Conservation (phyloP, 2,797 vertebrate species). For the Kryptolebias ocellatus region DNA sequence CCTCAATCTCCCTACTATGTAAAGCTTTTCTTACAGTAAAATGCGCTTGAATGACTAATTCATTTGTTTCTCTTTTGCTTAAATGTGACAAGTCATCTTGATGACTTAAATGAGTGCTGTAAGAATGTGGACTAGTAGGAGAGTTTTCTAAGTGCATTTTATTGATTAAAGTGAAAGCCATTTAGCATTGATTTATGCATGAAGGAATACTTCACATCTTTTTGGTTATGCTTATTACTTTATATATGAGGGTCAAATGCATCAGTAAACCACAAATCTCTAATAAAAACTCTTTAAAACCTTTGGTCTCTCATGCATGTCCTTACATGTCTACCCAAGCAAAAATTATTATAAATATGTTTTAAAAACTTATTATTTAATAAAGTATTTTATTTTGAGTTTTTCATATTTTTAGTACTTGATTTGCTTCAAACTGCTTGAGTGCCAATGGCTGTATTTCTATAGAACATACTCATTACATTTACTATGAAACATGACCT, state of each 20-base stretch:
- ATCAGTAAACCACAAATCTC: neutral
- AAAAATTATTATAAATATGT: neutral
- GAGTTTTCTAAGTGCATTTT: constrained; percentile 61
- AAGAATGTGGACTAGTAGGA: constrained; percentile 21
- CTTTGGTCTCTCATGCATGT: neutral
- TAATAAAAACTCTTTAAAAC: neutral
- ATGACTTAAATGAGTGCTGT: constrained; percentile 46
- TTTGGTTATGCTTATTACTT: constrained; percentile 31
- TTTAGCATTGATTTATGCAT: constrained; percentile 69
- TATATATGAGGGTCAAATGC: constrained; percentile 7
- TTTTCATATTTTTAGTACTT: constrained; percentile 18
- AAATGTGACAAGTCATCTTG: constrained; percentile 39
- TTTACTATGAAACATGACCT: constrained; percentile 69
- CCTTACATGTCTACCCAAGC: neutral
- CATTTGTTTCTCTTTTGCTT: constrained; percentile 39
- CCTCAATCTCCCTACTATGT: neutral
- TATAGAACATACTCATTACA: constrained; percentile 62
- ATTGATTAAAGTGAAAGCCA: constrained; percentile 56
- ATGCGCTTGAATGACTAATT: constrained; percentile 16
- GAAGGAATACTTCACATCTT: constrained; percentile 52
- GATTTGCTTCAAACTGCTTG: constrained; percentile 28
- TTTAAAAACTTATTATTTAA: neutral
- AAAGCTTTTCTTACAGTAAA: constrained; percentile 10
- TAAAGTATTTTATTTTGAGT: neutral
- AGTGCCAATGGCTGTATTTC: constrained; percentile 50